Percentiles rank a stretch among this genome's conserved stretches.
Conservation (phyloP, 2,797 vertebrate genomes). For the Coracias cyanogaster region DNA sequence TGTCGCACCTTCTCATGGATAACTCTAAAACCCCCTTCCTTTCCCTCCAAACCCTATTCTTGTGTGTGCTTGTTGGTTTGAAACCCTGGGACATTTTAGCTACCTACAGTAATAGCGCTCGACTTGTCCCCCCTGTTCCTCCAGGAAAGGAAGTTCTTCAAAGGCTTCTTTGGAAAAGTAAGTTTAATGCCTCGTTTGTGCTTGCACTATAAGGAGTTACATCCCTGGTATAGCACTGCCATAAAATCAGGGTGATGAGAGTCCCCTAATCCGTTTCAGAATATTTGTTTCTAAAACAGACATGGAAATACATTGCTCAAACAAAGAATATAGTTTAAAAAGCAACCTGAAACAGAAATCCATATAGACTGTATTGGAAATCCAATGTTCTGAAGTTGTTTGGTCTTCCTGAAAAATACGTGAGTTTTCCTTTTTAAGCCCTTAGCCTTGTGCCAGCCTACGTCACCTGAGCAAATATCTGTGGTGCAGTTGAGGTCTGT, state of each 20-base stretch:
- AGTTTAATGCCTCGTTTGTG: constrained; percentile 88
- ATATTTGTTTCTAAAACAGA: constrained; percentile 7
- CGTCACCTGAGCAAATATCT: background rate
- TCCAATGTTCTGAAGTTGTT: background rate
- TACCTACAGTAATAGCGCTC: constrained; percentile 93
- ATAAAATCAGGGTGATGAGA: constrained; percentile 30
- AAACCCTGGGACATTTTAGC: constrained; percentile 85
- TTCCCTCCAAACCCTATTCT: constrained; percentile 75
- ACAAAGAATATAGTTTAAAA: constrained; percentile 23
- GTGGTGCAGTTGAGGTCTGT: background rate
- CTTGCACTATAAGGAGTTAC: constrained; percentile 87
- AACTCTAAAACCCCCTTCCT: constrained; percentile 80
- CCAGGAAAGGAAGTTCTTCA: constrained; percentile 99
- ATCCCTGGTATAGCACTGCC: constrained; percentile 80
- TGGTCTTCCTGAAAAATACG: background rate
- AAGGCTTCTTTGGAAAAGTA: constrained; percentile 99
- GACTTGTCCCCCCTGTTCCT: constrained; percentile 98
- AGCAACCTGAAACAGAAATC: background rate
- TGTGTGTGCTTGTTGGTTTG: constrained; percentile 84
- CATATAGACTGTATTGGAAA: background rate
- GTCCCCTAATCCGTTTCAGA: constrained; percentile 40
- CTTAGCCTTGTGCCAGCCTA: background rate
- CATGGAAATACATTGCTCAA: constrained; percentile 20
- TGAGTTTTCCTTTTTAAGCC: background rate
- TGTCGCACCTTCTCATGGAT: constrained; percentile 79